Conservation (phyloP, 2,113 vertebrate genomes). For the Hystrix brachyura region DNA sequence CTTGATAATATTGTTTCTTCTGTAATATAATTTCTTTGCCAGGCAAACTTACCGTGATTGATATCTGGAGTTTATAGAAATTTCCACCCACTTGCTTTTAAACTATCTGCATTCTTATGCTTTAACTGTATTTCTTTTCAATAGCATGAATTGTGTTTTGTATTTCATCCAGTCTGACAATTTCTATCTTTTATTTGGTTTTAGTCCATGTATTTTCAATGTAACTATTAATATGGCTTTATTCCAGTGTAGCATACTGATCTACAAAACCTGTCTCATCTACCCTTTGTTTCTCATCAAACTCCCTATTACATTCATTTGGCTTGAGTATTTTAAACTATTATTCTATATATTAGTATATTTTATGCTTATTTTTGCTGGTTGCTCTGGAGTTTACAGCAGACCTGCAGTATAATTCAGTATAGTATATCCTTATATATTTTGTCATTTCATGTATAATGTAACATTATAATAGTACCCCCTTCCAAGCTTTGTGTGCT, state of each 20-base stretch:
- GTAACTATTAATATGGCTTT: not conserved
- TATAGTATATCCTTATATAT: not conserved
- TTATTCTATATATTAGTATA: not conserved
- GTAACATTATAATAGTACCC: not conserved
- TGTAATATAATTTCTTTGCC: not conserved
- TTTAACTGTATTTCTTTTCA: not conserved
- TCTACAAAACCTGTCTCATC: not conserved
- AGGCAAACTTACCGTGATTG: conserved; percentile 2
- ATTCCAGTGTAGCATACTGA: not conserved
- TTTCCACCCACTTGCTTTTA: not conserved
- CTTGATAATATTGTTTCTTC: conserved; percentile 15
- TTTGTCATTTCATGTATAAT: not conserved
- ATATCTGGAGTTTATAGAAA: not conserved
- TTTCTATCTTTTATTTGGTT: not conserved
- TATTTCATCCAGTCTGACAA: not conserved
- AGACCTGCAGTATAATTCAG: not conserved
- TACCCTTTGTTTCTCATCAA: not conserved
- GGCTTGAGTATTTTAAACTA: not conserved
- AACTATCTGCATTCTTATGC: not conserved
- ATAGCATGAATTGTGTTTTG: not conserved
- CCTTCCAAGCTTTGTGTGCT: not conserved
- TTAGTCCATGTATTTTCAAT: not conserved
- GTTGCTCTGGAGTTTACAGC: not conserved
- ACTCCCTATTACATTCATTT: not conserved
- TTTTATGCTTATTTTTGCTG: not conserved